phyloP scores from a whole-genome alignment of 2,113 vertebrate genomes.

The Actinemys pallida region DNA sequence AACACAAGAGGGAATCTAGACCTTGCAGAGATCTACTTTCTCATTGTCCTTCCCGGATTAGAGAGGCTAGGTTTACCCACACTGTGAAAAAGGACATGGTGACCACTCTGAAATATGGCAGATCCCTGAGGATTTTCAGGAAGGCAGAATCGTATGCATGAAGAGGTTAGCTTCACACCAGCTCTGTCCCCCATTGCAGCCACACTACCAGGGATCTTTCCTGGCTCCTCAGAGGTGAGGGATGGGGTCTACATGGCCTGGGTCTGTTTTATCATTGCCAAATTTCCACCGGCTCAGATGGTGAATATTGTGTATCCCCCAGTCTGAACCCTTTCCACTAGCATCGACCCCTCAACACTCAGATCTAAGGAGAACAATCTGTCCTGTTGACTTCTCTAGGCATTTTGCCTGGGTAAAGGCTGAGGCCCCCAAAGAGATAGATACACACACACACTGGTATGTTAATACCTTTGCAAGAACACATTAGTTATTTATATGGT shows the following conservation, averaged over 20 bases:
- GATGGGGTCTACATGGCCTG: neutral
- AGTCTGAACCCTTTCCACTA: neutral
- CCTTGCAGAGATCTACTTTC: neutral
- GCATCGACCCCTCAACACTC: neutral
- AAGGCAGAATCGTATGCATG: neutral
- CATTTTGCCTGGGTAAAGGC: neutral
- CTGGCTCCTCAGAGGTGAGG: neutral
- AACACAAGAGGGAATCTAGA: neutral
- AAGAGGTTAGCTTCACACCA: rapidly evolving
- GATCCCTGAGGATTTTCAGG: neutral
- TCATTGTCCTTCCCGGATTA: neutral
- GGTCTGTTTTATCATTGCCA: neutral
- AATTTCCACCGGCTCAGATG: neutral
- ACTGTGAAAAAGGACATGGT: rapidly evolving
- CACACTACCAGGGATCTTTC: neutral
- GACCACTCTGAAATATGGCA: rapidly evolving
- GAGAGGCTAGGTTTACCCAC: neutral
- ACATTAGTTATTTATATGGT: conserved; percentile 50
- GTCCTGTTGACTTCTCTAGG: neutral
- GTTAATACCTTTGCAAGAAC: conserved; percentile 46
- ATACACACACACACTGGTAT: neutral
- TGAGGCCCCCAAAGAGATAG: neutral
- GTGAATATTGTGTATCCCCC: neutral
- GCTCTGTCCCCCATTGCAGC: neutral
- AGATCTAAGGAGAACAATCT: neutral